A percentile compares a stretch with the other conserved stretches of the same genome.
Evolutionary conservation across 2,113 vertebrate genomes (phyloP).

Genomic region (Brienomyrus brachyistius): DNA sequence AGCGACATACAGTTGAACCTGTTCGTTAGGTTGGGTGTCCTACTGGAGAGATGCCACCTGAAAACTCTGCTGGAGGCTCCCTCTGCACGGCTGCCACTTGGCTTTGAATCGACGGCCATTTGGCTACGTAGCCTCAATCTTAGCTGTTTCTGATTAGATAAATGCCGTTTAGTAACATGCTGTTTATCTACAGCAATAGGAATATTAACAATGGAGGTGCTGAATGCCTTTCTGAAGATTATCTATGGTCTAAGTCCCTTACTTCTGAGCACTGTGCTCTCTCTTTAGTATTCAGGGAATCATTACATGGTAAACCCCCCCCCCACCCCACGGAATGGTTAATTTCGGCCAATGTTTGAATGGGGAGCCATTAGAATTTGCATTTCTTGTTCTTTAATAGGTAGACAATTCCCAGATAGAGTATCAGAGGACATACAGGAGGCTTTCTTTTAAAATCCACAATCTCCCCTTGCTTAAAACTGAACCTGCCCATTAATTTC

Average conservation of each 20-base stretch:
- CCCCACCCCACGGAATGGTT: not conserved
- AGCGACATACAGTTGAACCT: not conserved
- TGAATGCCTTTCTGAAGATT: not conserved
- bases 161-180: not conserved
- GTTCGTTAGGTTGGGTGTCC: not conserved
- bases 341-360: not conserved
- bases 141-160: not conserved
- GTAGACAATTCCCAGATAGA: not conserved
- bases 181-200: not conserved
- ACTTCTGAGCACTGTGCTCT: not conserved
- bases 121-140: not conserved
- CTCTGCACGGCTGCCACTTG: not conserved
- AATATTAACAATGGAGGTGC: not conserved
- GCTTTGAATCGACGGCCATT: not conserved
- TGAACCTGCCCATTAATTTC: not conserved
- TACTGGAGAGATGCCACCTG: not conserved
- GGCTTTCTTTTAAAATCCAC: not conserved
- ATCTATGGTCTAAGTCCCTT: not conserved
- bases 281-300: not conserved
- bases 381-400: not conserved
- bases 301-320: not conserved
- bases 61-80: not conserved
- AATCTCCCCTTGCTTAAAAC: not conserved
- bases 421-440: not conserved
- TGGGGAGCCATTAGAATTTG: constrained; percentile 5